Evolutionary conservation across 2,797 vertebrate species (phyloP).

Genomic region (Pygocentrus nattereri): DNA sequence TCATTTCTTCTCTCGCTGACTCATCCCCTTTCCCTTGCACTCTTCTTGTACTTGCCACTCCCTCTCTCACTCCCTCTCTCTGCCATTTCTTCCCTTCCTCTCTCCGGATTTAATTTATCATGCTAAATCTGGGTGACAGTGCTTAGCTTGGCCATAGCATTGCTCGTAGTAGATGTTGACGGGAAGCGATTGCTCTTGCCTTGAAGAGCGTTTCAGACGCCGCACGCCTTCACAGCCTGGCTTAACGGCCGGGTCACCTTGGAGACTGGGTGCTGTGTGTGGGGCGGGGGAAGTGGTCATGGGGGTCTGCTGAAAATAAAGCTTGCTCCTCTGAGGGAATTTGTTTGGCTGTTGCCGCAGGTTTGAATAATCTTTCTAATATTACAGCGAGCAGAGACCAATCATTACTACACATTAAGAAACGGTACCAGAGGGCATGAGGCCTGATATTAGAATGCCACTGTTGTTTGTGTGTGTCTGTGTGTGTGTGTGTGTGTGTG

Average conservation of each 20-base stretch:
- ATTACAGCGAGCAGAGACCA: conserved; percentile 31
- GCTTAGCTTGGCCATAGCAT: conserved; percentile 48
- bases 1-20: background rate
- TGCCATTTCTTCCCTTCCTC: background rate
- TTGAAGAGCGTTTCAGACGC: conserved; percentile 40
- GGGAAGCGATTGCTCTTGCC: conserved; percentile 53
- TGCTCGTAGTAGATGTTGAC: conserved; percentile 54
- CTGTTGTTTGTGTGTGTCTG: background rate
- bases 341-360: background rate
- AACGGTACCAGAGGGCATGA: conserved; percentile 16
- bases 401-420: conserved; percentile 21
- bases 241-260: conserved; percentile 55
- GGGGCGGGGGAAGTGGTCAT: background rate
- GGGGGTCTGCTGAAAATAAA: background rate
- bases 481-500: background rate
- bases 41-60: background rate
- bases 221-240: conserved; percentile 38
- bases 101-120: conserved; percentile 55
- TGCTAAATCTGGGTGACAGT: conserved; percentile 57
- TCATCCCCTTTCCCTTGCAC: background rate
- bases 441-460: background rate
- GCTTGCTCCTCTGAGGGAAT: conserved; percentile 4
- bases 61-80: background rate
- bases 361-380: conserved; percentile 20
- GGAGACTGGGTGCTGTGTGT: conserved; percentile 30